Evolutionary conservation across 1,140 invertebrate genomes (phyloP), one percentile per base, ranked within the genome.

Genomic region (Formica selysi): DNA sequence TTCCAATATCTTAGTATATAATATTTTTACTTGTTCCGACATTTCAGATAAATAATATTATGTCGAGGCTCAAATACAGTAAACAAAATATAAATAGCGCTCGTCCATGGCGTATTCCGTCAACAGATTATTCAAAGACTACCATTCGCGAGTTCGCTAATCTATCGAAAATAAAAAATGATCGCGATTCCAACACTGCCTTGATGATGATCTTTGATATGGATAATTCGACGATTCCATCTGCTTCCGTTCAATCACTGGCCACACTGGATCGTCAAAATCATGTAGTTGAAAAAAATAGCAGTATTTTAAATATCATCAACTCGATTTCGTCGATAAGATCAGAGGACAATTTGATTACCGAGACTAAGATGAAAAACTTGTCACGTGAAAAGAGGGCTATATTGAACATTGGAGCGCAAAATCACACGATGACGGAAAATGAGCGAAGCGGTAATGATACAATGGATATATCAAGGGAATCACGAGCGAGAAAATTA

Each of bases 401-500:
- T 41, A 64, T 87, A 62, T 38, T 54, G 19, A 84, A 22, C 64
- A 73, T 11, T 11, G 48, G 85, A 44, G 87, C 73, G 44, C 76
- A 84, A 79, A 93, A 92, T 65, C 79, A 38, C 26, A 11, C 71
- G 7, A 89, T 68, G 10, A 57, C 29, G 13, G 19, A 22, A 5
- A 7, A 48, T 8, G 19, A 16, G 4, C 67, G 22, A 62, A 87
- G 76, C 29, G 68, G 71, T 29, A 71, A 83, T 51, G 85, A 91
- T 32, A 87, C 88, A 51, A 71, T 74, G 22, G 48, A 19, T 67
- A 19, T 64, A 19, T 86, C 81, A 91, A 93, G 48, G 59, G 87
- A 87, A 87, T 83, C 86, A 74, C 90, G 90, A 86, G 76, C 84
- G 26, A 81, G 85, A 70, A 90, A 92, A 90, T 86, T 90, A 16